Percentiles rank a stretch among this genome's conserved stretches.
phyloP scores from a whole-genome alignment of 1,140 invertebrate species.

The Pollicipes pollicipes region DNA sequence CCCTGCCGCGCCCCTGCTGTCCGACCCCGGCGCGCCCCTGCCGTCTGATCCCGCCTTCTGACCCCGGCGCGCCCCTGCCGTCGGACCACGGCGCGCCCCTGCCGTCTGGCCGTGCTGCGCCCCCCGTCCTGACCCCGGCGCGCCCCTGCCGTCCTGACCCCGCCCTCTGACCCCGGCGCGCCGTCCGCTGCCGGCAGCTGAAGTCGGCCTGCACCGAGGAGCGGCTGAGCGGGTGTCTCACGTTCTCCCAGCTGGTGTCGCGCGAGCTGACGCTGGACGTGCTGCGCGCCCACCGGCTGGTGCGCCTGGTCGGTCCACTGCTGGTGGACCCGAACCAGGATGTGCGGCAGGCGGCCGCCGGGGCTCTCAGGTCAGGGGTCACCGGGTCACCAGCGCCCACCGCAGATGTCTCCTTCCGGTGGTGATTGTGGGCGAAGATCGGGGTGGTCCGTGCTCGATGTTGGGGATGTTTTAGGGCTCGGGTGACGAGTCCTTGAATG shows the following conservation, averaged over 20 bases:
- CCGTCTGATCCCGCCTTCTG: too few relatives aligned
- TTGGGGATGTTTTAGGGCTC: too few relatives aligned
- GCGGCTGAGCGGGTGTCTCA: not conserved
- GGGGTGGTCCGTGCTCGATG: too few relatives aligned
- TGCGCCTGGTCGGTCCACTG: not conserved
- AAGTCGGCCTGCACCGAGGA: not conserved
- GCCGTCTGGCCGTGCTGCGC: not conserved
- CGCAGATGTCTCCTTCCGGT: too few relatives aligned
- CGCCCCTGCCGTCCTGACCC: not conserved
- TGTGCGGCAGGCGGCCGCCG: not conserved
- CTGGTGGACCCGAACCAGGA: not conserved
- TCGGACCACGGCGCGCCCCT: too few relatives aligned
- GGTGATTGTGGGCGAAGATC: too few relatives aligned
- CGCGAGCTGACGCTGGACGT: not conserved
- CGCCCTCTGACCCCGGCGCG: too few relatives aligned
- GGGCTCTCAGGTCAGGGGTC: not conserved
- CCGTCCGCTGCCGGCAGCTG: not conserved
- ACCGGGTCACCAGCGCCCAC: too few relatives aligned
- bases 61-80: not conserved
- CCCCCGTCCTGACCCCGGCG: not conserved
- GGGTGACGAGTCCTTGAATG: too few relatives aligned
- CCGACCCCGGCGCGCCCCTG: too few relatives aligned
- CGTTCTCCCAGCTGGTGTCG: not conserved
- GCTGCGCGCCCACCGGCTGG: not conserved
- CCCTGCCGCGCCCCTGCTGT: too few relatives aligned